Evolutionary conservation across 2,888 invertebrate species (phyloP), one percentile per base, ranked within the genome.

Genomic region (Hylaea fasciaria): DNA sequence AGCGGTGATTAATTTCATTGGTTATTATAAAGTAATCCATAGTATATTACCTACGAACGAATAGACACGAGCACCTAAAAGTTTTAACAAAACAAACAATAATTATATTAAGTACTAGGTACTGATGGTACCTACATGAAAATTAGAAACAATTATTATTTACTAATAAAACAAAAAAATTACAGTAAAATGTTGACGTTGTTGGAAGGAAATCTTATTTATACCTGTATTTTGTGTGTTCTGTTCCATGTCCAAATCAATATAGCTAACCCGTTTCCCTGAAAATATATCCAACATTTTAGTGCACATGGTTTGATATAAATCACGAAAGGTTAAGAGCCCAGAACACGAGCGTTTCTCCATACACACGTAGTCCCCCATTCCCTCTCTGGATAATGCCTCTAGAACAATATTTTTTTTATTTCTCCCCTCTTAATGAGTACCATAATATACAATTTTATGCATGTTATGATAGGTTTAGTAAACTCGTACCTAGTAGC

Each of bases 41-140:
- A 37, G 4, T n/a, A n/a, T 53, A 76, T 86, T 89, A 89, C 89
- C 89, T 76, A 85, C 74, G 72, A 89, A 89, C 54, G 81, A 82
- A 81, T 89, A 89, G 13, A 89, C 86, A 80, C 88, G 87, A 76
- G 72, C 83, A 86, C 83, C 89, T 89, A 87, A 68, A 82, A 80
- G 76, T 64, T 79, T 62, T 10, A 62, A 40, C 14, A 37, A 57
- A 64, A 60, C 48, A 62, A 22, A 54, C 40, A 60, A 35, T 62
- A 37, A 41, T 10, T 28, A 49, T 28, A n/a, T n/a, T 17, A 57
- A 55, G n/a, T n/a, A n/a, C n/a, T n/a, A n/a, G n/a, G n/a, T n/a
- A n/a, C n/a, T n/a, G n/a, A n/a, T n/a, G n/a, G n/a, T n/a, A n/a
- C n/a, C n/a, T n/a, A n/a, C n/a, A 60, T 54, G 17, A 60, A n/a